phyloP scores from a whole-genome alignment of 2,797 vertebrate genomes.

The Pseudomugil gertrudae region DNA sequence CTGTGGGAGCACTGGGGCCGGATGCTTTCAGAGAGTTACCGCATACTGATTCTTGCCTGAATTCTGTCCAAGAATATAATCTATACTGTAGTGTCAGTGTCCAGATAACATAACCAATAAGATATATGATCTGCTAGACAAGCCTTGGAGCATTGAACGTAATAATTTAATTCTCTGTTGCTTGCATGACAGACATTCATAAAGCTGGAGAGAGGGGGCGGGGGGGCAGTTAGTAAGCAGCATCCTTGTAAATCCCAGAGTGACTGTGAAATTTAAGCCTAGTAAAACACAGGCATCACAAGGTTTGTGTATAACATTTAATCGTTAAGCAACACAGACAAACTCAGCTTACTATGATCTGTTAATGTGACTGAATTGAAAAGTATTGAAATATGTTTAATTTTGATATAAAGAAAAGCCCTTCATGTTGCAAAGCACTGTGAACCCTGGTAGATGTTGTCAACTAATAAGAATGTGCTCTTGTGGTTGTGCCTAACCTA shows the following conservation, averaged over 20 bases:
- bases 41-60: not conserved
- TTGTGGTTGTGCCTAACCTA: constrained; percentile 25
- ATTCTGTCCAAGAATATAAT: constrained; percentile 6
- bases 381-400: constrained; percentile 8
- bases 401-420: constrained; percentile 30
- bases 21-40: not conserved
- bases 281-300: not conserved
- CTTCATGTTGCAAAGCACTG: constrained; percentile 10
- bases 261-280: not conserved
- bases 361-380: constrained; percentile 1
- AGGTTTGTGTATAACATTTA: not conserved
- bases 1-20: constrained; percentile 22
- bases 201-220: too few species aligned
- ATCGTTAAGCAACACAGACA: constrained; percentile 11
- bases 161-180: constrained; percentile 21
- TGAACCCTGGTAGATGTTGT: constrained; percentile 26
- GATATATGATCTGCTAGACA: constrained; percentile 12
- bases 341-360: not conserved
- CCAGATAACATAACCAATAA: constrained; percentile 18
- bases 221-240: not conserved
- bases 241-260: not conserved
- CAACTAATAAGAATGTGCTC: constrained; percentile 49
- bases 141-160: not conserved
- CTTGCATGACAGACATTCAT: constrained; percentile 6
- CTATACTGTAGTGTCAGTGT: constrained; percentile 6